Percentiles rank a stretch among this genome's conserved stretches.
These are phyloP conservation scores for Gymnothorax javanicus DNA, from an alignment of 2,797 vertebrate species.

Conservation along the genomic window DNA sequence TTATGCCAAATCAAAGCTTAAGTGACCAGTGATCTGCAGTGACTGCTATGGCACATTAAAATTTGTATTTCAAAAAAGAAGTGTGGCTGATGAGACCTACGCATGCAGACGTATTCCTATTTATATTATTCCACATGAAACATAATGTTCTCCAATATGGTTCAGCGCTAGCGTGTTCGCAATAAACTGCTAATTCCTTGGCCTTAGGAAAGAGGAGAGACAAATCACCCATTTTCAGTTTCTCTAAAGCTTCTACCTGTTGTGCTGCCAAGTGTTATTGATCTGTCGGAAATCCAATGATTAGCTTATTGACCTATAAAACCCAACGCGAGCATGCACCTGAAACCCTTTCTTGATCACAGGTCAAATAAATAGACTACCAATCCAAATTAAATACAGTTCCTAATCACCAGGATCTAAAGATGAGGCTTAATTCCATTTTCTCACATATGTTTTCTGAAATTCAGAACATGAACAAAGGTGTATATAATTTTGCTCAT, in stretches of 20 bases:
- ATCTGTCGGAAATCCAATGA: not conserved
- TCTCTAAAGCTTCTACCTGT: not conserved
- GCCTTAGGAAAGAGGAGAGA: not conserved
- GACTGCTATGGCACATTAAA: not conserved
- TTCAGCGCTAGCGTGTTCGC: not conserved
- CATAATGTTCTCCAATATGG: not conserved
- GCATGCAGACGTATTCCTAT: not conserved
- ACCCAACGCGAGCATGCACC: not conserved
- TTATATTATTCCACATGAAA: not conserved
- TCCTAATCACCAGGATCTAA: not conserved
- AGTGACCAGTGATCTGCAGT: not conserved
- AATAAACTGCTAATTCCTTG: not conserved
- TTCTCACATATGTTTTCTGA: not conserved
- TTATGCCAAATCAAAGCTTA: not conserved
- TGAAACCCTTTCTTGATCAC: not conserved
- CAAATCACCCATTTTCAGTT: not conserved
- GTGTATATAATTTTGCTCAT: too few relatives aligned
- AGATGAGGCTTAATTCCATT: not conserved
- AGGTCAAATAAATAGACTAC: not conserved
- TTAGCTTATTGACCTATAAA: not conserved
- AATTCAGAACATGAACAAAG: not conserved
- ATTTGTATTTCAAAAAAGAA: not conserved
- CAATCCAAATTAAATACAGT: not conserved
- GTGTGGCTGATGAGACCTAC: not conserved
- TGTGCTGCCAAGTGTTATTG: not conserved